Percentiles rank a stretch among this genome's conserved stretches.
phyloP scores from a whole-genome alignment of 92 coral and sea anemone genomes.

The Paramuricea clavata region DNA sequence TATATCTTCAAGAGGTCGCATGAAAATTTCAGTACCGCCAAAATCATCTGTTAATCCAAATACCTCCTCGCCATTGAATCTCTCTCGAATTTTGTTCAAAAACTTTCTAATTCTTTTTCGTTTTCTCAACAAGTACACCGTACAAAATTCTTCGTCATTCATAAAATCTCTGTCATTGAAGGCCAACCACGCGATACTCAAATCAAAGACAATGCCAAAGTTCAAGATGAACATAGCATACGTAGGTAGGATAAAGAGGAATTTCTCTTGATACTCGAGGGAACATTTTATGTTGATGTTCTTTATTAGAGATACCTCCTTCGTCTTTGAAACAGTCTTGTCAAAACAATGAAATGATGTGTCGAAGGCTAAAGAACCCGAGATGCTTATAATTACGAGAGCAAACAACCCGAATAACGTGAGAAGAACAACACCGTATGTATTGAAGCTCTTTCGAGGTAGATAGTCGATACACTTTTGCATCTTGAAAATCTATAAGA shows the following conservation, averaged over 20 bases:
- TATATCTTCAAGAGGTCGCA: too few relatives aligned
- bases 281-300: too few relatives aligned
- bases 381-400: too few relatives aligned
- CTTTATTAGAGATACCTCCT: not conserved
- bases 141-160: slow-evolving; percentile 8
- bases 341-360: not conserved
- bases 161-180: too few relatives aligned
- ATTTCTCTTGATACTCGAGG: too few relatives aligned
- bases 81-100: not conserved
- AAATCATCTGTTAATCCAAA: slow-evolving; percentile 7
- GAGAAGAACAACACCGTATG: not conserved
- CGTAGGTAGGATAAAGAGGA: too few relatives aligned
- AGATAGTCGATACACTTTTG: not conserved
- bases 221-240: too few relatives aligned
- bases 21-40: not conserved
- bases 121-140: slow-evolving; percentile 17
- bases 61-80: not conserved
- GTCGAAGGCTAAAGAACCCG: too few relatives aligned
- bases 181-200: too few relatives aligned
- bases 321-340: not conserved
- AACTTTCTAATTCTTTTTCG: slow-evolving; percentile 6
- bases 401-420: not conserved
- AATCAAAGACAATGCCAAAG: too few relatives aligned
- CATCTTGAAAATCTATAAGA: not conserved
- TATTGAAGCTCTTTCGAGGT: too few relatives aligned